Percentiles rank a stretch among this genome's conserved stretches.
Evolutionary conservation across 2,113 vertebrate species (phyloP).

Genomic region (Natator depressus): DNA sequence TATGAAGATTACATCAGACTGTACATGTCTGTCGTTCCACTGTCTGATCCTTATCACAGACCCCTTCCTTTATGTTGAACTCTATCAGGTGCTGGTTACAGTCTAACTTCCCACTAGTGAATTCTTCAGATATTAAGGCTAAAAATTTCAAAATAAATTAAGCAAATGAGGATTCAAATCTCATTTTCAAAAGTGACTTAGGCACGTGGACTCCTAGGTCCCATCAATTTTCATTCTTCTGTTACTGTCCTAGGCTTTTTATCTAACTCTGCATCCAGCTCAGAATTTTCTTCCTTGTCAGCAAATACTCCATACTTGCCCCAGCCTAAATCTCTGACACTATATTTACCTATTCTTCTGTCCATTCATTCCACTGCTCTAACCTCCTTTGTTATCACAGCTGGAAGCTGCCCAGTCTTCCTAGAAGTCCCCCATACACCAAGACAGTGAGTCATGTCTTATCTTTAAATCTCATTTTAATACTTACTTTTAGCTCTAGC

Average conservation of each 20-base stretch:
- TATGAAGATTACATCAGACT: not conserved
- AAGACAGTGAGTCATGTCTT: not conserved
- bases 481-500: not conserved
- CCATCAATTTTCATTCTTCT: not conserved
- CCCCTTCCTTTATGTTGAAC: not conserved
- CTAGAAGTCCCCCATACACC: not conserved
- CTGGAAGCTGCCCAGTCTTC: not conserved
- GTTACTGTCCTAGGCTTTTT: not conserved
- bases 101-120: not conserved
- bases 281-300: conserved; percentile 14
- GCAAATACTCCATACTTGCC: not conserved
- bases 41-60: not conserved
- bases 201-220: not conserved
- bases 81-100: not conserved
- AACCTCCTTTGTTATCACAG: not conserved
- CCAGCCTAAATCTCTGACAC: not conserved
- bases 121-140: not conserved
- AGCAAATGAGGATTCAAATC: not conserved
- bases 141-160: not conserved
- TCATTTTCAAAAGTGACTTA: not conserved
- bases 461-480: not conserved
- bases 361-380: not conserved
- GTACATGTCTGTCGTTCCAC: not conserved
- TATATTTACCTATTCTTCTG: not conserved
- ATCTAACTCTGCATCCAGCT: not conserved